Base-by-base conservation (phyloP, 2,797 vertebrate genomes). In the Tiaroga cobitis region DNA sequence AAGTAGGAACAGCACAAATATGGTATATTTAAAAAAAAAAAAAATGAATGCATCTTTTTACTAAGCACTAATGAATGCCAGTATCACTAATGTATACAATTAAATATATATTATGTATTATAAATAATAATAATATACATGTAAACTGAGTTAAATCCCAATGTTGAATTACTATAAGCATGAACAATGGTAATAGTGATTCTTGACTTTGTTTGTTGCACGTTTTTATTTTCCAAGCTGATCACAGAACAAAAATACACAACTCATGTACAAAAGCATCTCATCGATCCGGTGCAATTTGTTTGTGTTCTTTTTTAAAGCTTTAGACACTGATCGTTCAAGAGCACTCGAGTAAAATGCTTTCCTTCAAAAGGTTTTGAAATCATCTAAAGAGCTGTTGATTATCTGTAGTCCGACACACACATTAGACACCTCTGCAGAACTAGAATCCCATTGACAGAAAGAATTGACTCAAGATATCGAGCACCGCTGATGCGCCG, bases 381-480 rank as follows among this genome's bases (percentile, higher is more conserved):
- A 34, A 67, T n/a, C 34, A 68, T 77, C 61, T 69, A 29, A 29
- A 77, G 32, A 21, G 46, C 34, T 56, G 46, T 51, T 76, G 41
- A 83, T 77, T 77, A 61, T 77, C 61, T 6, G 32, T 39, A 7
- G 61, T 2, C 15, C 10, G 26, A 13, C 59, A 67, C 76, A 67
- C 72, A 56, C 72, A 54, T 83, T 76, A 83, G 43, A 75, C 32
- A n/a, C 72, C 56, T 61, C 70, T 46, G 59, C 43, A 54, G 10
- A 77, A 67, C 63, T 77, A n/a, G 37, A 77, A 56, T 67, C 61
- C n/a, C 46, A 69, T 77, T 84, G 73, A 83, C 73, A 4, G 29
- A 77, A 67, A 76, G n/a, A 54, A 83, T 76, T 68, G 73, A 83
- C 73, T 54, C 6, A 6, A 69, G 82, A 67, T 77, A 84, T 84